A percentile compares a stretch with the other conserved stretches of the same genome.
These are phyloP conservation scores for Metopia argyrocephala DNA, from an alignment of 2,888 invertebrate genomes.

Conservation along the genomic window DNA sequence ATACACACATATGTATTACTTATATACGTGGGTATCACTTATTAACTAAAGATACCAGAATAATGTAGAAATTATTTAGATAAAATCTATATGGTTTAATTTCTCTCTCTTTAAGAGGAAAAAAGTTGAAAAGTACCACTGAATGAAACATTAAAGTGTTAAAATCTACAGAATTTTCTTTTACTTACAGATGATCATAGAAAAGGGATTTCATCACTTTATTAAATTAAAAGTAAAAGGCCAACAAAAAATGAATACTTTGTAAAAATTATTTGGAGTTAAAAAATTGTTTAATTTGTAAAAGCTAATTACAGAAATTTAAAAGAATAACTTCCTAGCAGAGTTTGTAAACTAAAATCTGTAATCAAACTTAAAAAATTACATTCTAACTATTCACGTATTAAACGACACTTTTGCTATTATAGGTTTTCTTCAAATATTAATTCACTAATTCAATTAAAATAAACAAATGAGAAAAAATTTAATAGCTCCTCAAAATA, in stretches of 20 bases:
- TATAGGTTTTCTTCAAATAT: too few relatives aligned
- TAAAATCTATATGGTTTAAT: background rate
- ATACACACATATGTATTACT: background rate
- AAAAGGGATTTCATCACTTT: background rate
- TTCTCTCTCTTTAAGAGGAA: background rate
- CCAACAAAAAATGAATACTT: background rate
- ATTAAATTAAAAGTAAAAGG: background rate
- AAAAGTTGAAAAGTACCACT: background rate
- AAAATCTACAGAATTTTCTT: background rate
- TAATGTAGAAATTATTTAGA: too few relatives aligned
- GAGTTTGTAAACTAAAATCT: background rate
- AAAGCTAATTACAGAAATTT: background rate
- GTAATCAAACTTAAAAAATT: too few relatives aligned
- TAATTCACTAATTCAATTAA: too few relatives aligned
- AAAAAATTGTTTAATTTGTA: background rate
- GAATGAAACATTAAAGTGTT: background rate
- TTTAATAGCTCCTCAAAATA: too few relatives aligned
- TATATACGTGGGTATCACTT: too few relatives aligned
- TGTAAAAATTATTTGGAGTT: background rate
- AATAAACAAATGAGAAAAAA: too few relatives aligned
- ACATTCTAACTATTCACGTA: too few relatives aligned
- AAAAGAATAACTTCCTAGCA: background rate
- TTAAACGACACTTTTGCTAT: too few relatives aligned
- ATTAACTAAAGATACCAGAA: too few relatives aligned
- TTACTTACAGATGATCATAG: background rate